Base-by-base conservation (phyloP, 1,140 invertebrate genomes). In the Sitophilus oryzae region DNA sequence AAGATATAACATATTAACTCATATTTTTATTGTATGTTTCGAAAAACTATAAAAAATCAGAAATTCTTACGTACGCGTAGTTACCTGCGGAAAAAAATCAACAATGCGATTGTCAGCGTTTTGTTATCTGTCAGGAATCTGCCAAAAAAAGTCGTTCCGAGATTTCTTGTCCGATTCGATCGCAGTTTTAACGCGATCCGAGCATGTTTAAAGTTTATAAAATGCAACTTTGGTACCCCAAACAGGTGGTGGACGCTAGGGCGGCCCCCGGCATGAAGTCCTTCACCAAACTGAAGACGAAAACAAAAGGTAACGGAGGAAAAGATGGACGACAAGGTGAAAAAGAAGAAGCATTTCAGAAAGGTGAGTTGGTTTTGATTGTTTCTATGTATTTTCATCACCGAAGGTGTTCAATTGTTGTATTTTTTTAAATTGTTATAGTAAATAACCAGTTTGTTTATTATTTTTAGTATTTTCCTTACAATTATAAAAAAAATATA, bases 181-280 rank as follows among this genome's bases (percentile, higher is more conserved):
- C 23, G 20, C 30, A 50, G 25, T n/a, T 14, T 11, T n/a, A n/a
- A n/a, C n/a, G n/a, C n/a, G n/a, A n/a, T n/a, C n/a, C n/a, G n/a
- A 54, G 14, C 8, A 54, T 54, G 52, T 47, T 54, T 2, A 34
- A 35, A 46, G 19, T 47, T 6, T 23, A 30, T 48, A 70, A 67
- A 67, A 68, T 69, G 67, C 58, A 64, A 52, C 56, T 72, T n/a
- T 66, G 62, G 65, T 67, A 66, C 30, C 22, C 23, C 58, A 68
- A 71, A 22, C 65, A 89, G 87, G 86, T 91, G 40, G 89, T 91
- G 1, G 89, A 91, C 77, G 88, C 88, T 3, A 77, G 88, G 53
- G 88, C 88, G 49, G 88, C 88, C 8, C 88, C 88, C 48, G 88
- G 89, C 35, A 89, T 86, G 52, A 90, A 88, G 70, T 88, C 86